Base-by-base conservation (phyloP, 2,888 invertebrate species). In the Tetragonisca angustula region DNA sequence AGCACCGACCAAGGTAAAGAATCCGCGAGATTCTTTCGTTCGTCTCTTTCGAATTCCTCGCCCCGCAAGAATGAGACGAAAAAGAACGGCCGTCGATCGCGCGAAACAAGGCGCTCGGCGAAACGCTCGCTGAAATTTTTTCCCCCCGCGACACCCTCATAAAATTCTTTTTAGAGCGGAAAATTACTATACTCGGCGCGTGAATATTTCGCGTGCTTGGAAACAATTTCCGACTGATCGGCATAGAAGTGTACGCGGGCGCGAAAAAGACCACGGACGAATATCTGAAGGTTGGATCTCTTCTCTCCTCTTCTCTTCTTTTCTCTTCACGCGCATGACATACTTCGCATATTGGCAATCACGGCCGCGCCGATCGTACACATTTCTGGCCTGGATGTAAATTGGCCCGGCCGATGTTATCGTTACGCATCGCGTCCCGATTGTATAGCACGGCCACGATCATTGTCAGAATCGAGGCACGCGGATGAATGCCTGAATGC, bases 321-420 rank as follows among this genome's bases (percentile, higher is more conserved):
- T 36, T 36, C 36, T 9, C 36, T 43, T 9, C 0, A 67, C 56
- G 65, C 36, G 54, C 70, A 81, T 85, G 73, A 80, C 81, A 76
- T 52, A 73, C 76, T 80, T 79, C 65, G 71, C 62, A 72, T 84
- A 80, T 84, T 83, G 71, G 65, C 77, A 76, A 85, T 87, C 79
- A 64, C 68, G 65, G 36, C 17, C 17, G 61, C 68, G 74, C 52
- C 68, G 81, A 79, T 52, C 52, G 27, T 52, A 52, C 36, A 67
- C 27, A 77, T 89, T 81, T 81, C 65, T 79, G 77, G 76, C 64
- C 75, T n/a, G n/a, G 59, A 84, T 68, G 83, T 78, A 81, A 85
- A 76, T 85, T 79, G 76, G 36, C 64, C 76, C n/a, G 27, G 65
- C 62, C 56, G 80, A 65, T 78, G 73, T 83, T 80, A 81, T 83